Conservation (phyloP, 2,113 vertebrate genomes). For the Bos javanicus region DNA sequence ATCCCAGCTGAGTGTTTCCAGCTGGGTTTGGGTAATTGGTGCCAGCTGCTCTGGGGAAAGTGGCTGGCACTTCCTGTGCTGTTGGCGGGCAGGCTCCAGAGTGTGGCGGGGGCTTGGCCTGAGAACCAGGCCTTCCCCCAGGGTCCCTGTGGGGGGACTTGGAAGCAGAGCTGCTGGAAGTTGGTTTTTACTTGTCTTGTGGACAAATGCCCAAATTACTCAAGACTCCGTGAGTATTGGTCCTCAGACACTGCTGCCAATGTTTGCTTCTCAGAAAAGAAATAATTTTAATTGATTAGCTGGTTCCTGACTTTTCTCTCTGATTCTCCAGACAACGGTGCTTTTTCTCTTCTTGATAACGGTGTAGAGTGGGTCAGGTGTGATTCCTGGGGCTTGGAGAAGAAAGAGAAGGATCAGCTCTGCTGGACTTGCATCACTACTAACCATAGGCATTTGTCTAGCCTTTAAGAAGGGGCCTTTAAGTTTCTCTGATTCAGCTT, state of each 20-base stretch:
- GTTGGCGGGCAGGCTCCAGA: constrained; percentile 17
- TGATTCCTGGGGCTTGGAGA: not conserved
- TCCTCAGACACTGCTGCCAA: not conserved
- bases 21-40: constrained; percentile 52
- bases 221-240: not conserved
- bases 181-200: not conserved
- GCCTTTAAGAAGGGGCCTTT: not conserved
- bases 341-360: not conserved
- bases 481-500: not conserved
- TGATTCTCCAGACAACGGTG: not conserved
- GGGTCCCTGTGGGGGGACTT: not conserved
- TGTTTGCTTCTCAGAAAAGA: not conserved
- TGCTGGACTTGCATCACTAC: not conserved
- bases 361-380: not conserved
- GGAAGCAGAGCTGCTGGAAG: not conserved
- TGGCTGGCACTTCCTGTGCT: constrained; percentile 47
- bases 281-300: not conserved
- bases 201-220: not conserved
- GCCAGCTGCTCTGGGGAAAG: constrained; percentile 54
- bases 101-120: constrained; percentile 1
- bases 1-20: constrained; percentile 7
- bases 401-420: not conserved
- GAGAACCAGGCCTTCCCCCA: not conserved
- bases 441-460: not conserved
- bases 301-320: not conserved